Percentiles rank a stretch among this genome's conserved stretches.
phyloP scores from a whole-genome alignment of 2,113 vertebrate genomes.

The Petaurus breviceps region DNA sequence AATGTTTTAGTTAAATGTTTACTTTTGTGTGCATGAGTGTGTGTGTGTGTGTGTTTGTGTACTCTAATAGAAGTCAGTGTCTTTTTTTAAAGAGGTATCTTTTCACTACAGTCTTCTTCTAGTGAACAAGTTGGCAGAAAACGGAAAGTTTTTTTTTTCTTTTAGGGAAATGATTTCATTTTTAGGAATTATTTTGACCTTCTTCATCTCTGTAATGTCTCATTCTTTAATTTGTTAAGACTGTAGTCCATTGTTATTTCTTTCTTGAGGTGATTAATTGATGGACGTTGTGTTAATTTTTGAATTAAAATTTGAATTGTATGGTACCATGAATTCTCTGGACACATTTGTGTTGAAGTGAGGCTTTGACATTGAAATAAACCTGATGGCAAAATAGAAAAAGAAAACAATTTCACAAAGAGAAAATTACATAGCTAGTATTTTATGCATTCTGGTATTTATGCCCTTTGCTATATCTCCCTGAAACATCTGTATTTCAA shows the following conservation, averaged over 20 bases:
- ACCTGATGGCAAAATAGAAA: slow-evolving; percentile 13
- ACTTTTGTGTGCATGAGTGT: slow-evolving; percentile 54
- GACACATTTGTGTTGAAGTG: slow-evolving; percentile 45
- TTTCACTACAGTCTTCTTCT: slow-evolving; percentile 65
- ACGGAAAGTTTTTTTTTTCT: slow-evolving; percentile 40
- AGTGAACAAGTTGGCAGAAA: slow-evolving; percentile 65
- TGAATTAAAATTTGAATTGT: slow-evolving; percentile 41
- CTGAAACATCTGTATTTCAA: neutral
- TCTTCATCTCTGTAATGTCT: neutral
- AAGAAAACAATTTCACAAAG: slow-evolving; percentile 34
- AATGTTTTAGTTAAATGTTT: slow-evolving; percentile 75
- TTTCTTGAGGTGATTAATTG: neutral
- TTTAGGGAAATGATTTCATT: neutral
- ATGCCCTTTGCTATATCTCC: neutral
- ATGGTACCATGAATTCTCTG: slow-evolving; percentile 13
- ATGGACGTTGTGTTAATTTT: slow-evolving; percentile 34
- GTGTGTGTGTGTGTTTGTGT: slow-evolving; percentile 27
- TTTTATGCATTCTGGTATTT: slow-evolving; percentile 55
- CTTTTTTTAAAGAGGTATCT: slow-evolving; percentile 74
- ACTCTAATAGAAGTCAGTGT: slow-evolving; percentile 69
- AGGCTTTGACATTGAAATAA: neutral
- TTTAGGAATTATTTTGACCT: neutral
- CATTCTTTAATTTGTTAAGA: neutral
- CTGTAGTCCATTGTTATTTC: neutral
- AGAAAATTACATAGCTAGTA: slow-evolving; percentile 32